These are phyloP conservation scores for Drosophila saltans DNA, from an alignment of 1,140 invertebrate genomes.

Conservation along the genomic window DNA sequence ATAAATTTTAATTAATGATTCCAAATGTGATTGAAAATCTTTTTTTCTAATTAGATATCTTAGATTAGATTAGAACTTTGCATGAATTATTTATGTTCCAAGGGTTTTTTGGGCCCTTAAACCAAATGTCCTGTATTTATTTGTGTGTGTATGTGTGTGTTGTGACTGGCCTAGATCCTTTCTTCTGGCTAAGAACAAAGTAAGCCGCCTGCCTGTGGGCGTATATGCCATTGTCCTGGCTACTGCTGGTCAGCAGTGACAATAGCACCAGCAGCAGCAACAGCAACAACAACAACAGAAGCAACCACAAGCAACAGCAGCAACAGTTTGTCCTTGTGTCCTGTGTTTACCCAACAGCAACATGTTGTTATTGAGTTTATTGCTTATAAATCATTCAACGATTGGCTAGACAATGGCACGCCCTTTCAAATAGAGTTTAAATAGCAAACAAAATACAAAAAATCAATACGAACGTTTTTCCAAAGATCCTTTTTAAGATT, in stretches of 20 bases:
- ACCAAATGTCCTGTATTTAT: neutral
- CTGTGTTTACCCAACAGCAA: constrained; percentile 26
- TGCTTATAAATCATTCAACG: constrained; percentile 65
- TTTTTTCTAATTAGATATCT: no score
- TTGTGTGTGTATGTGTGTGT: constrained; percentile 33
- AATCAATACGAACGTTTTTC: neutral
- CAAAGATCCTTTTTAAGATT: neutral
- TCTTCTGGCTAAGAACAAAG: constrained; percentile 15
- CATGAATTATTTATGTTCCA: neutral
- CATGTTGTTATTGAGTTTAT: constrained; percentile 55
- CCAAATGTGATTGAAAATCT: constrained; percentile 3
- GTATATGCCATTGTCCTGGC: constrained; percentile 36
- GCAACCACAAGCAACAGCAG: neutral
- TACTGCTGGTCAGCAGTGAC: constrained; percentile 23
- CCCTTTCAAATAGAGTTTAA: constrained; percentile 7
- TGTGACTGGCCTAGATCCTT: constrained; percentile 49
- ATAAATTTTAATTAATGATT: constrained; percentile 59
- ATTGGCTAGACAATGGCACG: constrained; percentile 39
- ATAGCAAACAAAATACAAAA: neutral
- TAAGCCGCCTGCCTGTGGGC: constrained; percentile 40
- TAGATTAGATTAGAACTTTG: constrained; percentile 1
- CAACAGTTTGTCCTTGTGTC: constrained; percentile 16
- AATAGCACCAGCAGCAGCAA: constrained; percentile 13
- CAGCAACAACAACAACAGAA: constrained; percentile 10
- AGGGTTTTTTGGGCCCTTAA: no score